A percentile compares a stretch with the other conserved stretches of the same genome.
These are phyloP conservation scores for Epistrophella euchroma DNA, from an alignment of 2,888 invertebrate genomes.

Conservation along the genomic window DNA sequence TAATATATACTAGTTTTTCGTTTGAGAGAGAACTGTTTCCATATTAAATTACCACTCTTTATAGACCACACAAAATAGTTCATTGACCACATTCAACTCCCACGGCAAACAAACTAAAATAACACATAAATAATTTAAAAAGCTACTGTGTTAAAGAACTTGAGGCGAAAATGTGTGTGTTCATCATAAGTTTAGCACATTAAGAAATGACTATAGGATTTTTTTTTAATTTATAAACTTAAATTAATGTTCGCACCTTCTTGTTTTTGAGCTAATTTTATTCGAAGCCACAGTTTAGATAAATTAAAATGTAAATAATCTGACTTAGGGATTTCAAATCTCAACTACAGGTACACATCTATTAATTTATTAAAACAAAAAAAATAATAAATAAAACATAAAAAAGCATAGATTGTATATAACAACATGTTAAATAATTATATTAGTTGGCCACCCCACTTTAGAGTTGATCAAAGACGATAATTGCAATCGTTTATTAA, in stretches of 20 bases:
- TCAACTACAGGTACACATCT: no score
- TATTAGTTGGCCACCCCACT: no score
- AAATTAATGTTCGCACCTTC: slow-evolving; percentile 4
- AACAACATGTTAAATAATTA: no score
- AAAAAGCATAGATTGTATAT: no score
- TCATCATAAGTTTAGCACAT: neutral
- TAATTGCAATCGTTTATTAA: no score
- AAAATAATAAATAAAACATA: no score
- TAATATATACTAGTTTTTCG: neutral
- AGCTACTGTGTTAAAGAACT: neutral
- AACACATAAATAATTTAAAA: neutral
- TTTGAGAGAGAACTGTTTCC: neutral
- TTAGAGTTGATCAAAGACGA: no score
- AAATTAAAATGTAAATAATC: neutral
- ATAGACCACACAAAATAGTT: slow-evolving; percentile 14
- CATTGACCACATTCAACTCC: slow-evolving; percentile 19
- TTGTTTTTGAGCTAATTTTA: neutral
- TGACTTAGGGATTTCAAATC: neutral
- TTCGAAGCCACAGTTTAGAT: neutral
- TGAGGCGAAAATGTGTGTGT: neutral
- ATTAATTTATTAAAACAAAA: no score
- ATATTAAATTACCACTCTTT: slow-evolving; percentile 17
- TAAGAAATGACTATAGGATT: neutral
- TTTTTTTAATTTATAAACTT: neutral
- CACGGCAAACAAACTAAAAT: neutral